Evolutionary conservation across 2,113 vertebrate genomes (phyloP).

Genomic region (Sitta europaea): DNA sequence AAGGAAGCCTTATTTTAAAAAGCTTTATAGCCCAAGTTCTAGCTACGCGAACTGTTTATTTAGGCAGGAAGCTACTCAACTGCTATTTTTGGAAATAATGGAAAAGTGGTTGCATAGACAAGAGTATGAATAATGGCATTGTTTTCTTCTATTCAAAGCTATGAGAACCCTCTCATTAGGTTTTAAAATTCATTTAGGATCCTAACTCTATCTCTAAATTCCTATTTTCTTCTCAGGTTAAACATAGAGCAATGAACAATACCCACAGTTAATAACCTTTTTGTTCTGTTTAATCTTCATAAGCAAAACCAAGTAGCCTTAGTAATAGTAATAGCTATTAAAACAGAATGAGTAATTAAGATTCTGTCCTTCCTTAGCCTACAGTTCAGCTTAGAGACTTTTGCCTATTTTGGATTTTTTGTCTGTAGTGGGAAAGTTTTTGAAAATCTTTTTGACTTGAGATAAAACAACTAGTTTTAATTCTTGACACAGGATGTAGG

Average conservation of each 20-base stretch:
- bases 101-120: conserved; percentile 11
- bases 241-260: background rate
- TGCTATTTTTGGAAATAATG: conserved; percentile 56
- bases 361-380: background rate
- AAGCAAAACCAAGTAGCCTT: background rate
- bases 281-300: background rate
- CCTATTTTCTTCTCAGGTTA: background rate
- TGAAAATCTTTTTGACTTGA: background rate
- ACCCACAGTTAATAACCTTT: background rate
- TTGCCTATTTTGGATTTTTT: background rate
- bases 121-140: conserved; percentile 17
- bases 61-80: conserved; percentile 40
- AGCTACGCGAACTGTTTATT: background rate
- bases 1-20: conserved; percentile 17
- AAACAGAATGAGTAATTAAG: background rate
- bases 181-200: conserved; percentile 2
- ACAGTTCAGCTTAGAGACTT: background rate
- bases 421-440: background rate
- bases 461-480: background rate
- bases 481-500: background rate
- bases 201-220: background rate
- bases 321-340: background rate
- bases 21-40: background rate
- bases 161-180: background rate
- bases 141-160: conserved; percentile 11